Percentiles rank a stretch among this genome's conserved stretches.
Evolutionary conservation across 2,113 vertebrate species (phyloP).

Genomic region (Epinephelus fuscoguttatus): DNA sequence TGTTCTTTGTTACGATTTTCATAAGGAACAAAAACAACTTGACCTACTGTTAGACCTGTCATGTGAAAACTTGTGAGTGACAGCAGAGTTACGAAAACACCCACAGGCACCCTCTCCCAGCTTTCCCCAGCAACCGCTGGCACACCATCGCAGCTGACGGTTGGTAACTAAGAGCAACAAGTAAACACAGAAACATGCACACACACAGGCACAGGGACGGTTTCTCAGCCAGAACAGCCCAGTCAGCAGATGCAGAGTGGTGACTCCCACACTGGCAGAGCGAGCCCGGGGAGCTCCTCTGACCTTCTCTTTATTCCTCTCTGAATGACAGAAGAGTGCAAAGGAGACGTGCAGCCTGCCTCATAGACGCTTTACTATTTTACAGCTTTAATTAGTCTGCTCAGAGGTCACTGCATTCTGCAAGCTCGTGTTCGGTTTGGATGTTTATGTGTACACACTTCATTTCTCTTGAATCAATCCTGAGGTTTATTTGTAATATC

Average conservation of each 20-base stretch:
- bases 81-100: slow-evolving; percentile 1
- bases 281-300: slow-evolving; percentile 48
- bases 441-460: not conserved
- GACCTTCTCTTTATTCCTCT: slow-evolving; percentile 60
- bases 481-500: not conserved
- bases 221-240: slow-evolving; percentile 29
- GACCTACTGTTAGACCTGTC: not conserved
- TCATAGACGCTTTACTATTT: slow-evolving; percentile 40
- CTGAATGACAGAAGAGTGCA: slow-evolving; percentile 27
- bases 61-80: slow-evolving; percentile 20
- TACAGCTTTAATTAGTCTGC: slow-evolving; percentile 60
- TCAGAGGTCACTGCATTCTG: slow-evolving; percentile 27
- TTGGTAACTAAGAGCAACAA: slow-evolving; percentile 54
- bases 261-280: slow-evolving; percentile 27
- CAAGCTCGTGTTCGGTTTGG: not conserved
- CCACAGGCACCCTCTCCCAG: not conserved
- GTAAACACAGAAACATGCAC: slow-evolving; percentile 49
- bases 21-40: not conserved
- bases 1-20: not conserved
- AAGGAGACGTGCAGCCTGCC: slow-evolving; percentile 27
- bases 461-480: not conserved
- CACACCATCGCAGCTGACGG: slow-evolving; percentile 20
- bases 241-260: slow-evolving; percentile 59
- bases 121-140: not conserved
- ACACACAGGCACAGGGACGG: slow-evolving; percentile 7